Evolutionary conservation across 2,888 invertebrate species (phyloP).

Genomic region (Aporophyla nigra): DNA sequence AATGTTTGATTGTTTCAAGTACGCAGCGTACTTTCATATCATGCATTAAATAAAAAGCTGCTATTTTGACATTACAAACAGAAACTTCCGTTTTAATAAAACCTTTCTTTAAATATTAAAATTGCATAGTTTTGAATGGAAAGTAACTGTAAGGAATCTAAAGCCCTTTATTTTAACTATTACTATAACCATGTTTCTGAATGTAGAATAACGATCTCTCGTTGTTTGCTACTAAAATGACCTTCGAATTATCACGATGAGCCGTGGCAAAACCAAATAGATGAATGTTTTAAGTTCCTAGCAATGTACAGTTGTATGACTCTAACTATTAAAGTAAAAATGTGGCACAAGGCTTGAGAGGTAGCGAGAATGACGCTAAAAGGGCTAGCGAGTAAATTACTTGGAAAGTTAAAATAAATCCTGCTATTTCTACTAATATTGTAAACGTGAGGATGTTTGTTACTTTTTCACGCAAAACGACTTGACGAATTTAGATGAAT

Average conservation of each 20-base stretch:
- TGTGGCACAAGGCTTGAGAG: slow-evolving; percentile 15
- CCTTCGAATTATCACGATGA: slow-evolving; percentile 34
- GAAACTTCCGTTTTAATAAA: neutral
- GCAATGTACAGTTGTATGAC: slow-evolving; percentile 54
- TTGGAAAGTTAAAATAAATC: neutral
- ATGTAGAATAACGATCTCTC: slow-evolving; percentile 27
- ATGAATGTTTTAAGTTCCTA: slow-evolving; percentile 45
- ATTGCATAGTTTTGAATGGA: neutral
- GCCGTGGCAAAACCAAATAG: slow-evolving; percentile 34
- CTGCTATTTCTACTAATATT: too few relatives aligned
- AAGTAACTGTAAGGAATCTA: neutral
- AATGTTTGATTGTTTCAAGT: too few relatives aligned
- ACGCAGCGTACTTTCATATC: too few relatives aligned
- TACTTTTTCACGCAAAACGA: too few relatives aligned
- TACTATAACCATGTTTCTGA: neutral
- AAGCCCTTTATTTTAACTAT: neutral
- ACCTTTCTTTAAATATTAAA: neutral
- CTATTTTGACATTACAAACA: too few relatives aligned
- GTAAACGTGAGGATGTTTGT: too few relatives aligned
- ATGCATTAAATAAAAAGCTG: too few relatives aligned
- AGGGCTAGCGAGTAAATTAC: neutral
- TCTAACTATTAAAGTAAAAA: slow-evolving; percentile 38
- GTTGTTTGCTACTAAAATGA: slow-evolving; percentile 28
- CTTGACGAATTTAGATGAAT: too few relatives aligned
- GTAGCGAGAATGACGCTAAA: slow-evolving; percentile 8